Evolutionary conservation across 2,888 invertebrate genomes (phyloP).

Genomic region (Harpagoxenus sublaevis): DNA sequence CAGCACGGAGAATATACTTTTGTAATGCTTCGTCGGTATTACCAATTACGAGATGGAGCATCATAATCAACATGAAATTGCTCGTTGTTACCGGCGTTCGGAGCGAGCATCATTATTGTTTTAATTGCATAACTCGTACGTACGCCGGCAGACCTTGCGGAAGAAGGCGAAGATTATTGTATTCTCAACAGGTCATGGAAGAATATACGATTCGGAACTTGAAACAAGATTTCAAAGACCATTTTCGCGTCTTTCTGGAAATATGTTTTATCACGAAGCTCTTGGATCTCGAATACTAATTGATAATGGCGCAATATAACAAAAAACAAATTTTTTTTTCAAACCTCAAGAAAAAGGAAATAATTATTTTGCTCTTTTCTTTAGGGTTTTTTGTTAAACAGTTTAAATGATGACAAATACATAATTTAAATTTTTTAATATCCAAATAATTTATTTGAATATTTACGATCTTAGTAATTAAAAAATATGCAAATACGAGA

Average conservation of each 20-base stretch:
- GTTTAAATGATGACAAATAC: not conserved
- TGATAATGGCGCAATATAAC: not conserved
- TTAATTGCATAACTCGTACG: constrained; percentile 73
- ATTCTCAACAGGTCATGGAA: not conserved
- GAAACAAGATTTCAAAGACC: not conserved
- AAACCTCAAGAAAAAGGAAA: not conserved
- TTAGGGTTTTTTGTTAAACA: not conserved
- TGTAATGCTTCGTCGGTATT: not conserved
- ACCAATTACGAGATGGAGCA: constrained; percentile 64
- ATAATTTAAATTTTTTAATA: not conserved
- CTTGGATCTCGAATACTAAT: not conserved
- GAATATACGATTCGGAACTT: not conserved
- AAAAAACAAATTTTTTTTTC: not conserved
- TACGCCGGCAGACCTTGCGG: constrained; percentile 62
- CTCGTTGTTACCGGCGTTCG: constrained; percentile 62
- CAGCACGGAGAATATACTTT: not conserved
- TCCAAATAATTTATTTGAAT: not conserved
- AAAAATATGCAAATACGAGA: not conserved
- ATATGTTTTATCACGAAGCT: not conserved
- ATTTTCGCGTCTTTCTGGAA: not conserved
- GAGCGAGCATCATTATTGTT: constrained; percentile 71
- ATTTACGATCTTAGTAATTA: not conserved
- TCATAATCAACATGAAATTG: constrained; percentile 74
- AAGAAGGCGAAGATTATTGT: constrained; percentile 46
- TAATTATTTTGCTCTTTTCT: not conserved